These are phyloP conservation scores for Carabus problematicus DNA, from an alignment of 2,888 invertebrate species.

Conservation along the genomic window DNA sequence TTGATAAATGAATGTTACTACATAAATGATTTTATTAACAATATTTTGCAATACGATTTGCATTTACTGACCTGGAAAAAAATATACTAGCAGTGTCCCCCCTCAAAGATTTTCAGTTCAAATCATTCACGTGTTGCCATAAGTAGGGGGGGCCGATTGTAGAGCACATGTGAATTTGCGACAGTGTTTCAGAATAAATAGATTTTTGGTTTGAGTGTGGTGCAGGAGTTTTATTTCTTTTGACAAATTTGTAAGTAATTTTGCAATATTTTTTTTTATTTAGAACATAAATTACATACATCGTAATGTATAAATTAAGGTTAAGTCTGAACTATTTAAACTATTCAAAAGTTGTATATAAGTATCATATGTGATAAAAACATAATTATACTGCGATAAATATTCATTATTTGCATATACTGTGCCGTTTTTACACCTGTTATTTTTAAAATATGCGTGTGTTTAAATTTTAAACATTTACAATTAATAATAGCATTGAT, in stretches of 20 bases:
- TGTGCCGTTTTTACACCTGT: too few species aligned
- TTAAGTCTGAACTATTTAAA: conserved; percentile 10
- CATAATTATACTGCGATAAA: too few species aligned
- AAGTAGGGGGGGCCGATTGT: conserved; percentile 27
- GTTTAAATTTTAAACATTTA: too few species aligned
- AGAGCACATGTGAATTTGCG: conserved; percentile 25
- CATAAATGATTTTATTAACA: not conserved
- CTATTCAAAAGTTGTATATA: too few species aligned
- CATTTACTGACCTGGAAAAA: not conserved
- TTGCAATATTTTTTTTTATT: conserved; percentile 1
- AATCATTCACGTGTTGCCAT: conserved; percentile 20
- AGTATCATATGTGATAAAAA: too few species aligned
- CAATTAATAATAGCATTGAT: too few species aligned
- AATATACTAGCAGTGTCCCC: conserved; percentile 9
- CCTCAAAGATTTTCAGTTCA: conserved; percentile 11
- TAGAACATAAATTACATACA: not conserved
- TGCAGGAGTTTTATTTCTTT: conserved; percentile 20
- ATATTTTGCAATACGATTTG: not conserved
- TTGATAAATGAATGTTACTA: not conserved
- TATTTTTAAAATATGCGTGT: too few species aligned
- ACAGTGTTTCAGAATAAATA: conserved; percentile 15
- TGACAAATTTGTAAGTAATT: conserved; percentile 25
- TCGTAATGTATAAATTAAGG: conserved; percentile 5
- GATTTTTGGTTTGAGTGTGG: conserved; percentile 27
- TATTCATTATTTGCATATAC: too few species aligned